Percentiles rank a stretch among this genome's conserved stretches.
These are phyloP conservation scores for Microplitis mediator DNA, from an alignment of 1,140 invertebrate species.

Conservation along the genomic window DNA sequence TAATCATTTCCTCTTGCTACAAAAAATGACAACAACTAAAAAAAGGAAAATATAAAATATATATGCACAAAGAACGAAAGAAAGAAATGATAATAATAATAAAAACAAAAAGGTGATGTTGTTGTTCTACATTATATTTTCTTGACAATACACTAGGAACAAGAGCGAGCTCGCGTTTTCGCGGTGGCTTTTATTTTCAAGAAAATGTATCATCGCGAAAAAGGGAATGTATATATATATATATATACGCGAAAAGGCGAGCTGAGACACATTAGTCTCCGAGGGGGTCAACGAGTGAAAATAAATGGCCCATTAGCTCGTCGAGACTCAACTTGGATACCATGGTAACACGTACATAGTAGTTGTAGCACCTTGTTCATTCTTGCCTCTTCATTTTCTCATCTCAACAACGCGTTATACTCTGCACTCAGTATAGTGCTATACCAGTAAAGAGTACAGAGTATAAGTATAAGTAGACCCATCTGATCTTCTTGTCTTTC, in stretches of 20 bases:
- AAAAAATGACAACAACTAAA: neutral
- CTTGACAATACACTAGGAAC: neutral
- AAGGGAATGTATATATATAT: neutral
- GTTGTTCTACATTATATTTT: neutral
- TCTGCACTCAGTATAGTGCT: neutral
- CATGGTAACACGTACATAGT: neutral
- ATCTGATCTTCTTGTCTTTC: neutral
- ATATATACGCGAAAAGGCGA: conserved; percentile 41
- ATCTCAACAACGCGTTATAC: neutral
- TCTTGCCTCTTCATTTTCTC: neutral
- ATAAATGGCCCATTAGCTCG: conserved; percentile 48
- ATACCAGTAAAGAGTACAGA: too few relatives aligned
- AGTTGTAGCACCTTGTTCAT: conserved; percentile 22
- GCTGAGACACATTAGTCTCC: conserved; percentile 48
- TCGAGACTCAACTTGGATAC: conserved; percentile 27
- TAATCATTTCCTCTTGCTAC: conserved; percentile 5
- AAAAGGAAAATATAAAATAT: neutral
- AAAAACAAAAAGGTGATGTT: neutral
- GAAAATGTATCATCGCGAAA: neutral
- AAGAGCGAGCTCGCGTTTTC: neutral
- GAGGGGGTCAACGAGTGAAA: conserved; percentile 49
- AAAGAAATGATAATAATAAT: neutral
- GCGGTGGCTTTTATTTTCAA: neutral
- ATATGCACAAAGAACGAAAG: neutral
- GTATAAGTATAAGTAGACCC: neutral